Percentiles rank a stretch among this genome's conserved stretches.
phyloP scores from a whole-genome alignment of 2,113 vertebrate genomes.

The Mastomys coucha region DNA sequence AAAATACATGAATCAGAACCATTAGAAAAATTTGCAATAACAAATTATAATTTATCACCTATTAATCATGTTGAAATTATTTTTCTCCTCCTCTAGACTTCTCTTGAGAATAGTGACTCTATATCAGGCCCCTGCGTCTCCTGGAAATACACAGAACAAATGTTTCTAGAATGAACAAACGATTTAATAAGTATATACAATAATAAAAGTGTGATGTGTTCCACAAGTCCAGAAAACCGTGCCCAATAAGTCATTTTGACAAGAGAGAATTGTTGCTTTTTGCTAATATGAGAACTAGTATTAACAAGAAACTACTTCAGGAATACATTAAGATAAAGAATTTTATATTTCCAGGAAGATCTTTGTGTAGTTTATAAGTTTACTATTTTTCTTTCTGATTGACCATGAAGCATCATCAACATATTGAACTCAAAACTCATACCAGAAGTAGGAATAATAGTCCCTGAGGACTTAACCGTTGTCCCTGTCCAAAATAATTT shows the following conservation, averaged over 20 bases:
- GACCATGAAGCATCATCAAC: neutral
- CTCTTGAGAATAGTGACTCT: neutral
- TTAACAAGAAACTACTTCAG: neutral
- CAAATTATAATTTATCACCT: neutral
- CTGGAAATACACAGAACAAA: neutral
- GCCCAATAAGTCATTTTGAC: neutral
- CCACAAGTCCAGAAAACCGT: neutral
- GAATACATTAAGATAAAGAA: neutral
- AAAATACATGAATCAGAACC: neutral
- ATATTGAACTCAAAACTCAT: conserved; percentile 1
- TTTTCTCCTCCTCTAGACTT: neutral
- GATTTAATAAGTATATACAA: neutral
- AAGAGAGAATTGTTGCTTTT: neutral
- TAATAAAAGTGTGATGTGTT: conserved; percentile 38
- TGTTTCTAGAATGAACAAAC: neutral
- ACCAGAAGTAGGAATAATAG: neutral
- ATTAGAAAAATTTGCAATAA: neutral
- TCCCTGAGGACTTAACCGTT: neutral
- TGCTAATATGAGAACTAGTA: neutral
- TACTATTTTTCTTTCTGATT: conserved; percentile 4
- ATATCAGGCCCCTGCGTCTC: neutral
- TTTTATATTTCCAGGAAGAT: conserved; percentile 48
- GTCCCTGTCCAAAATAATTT: neutral
- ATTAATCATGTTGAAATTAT: neutral
- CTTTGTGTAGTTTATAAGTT: neutral